Evolutionary conservation across 2,797 vertebrate species (phyloP), one percentile per base, ranked within the genome.

Genomic region (Stomatorhinus walkeri): DNA sequence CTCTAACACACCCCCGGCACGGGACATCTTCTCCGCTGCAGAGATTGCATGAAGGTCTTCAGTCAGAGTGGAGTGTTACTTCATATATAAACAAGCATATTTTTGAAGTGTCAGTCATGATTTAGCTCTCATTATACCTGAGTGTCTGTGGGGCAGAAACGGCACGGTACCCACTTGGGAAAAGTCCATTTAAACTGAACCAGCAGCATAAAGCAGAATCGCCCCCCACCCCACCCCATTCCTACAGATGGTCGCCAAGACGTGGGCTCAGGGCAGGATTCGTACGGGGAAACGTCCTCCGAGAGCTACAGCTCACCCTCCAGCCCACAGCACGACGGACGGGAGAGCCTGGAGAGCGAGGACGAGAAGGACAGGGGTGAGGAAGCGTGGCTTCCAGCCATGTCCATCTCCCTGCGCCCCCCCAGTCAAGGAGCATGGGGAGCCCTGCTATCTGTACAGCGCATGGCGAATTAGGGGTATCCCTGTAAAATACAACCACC

Each of bases 231-330:
- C 2, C 28, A 32, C 64, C 19, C 40, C 8, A 0, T 52, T n/a
- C 24, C 36, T 16, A 8, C 36, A 87, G 86, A 64, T 2, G 10
- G 36, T 61, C 56, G 7, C 16, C 85, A 94, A 94, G 95, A 95
- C 16, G 90, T 92, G 90, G 95, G 95, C 90, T 97, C 96, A 89
- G 96, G 96, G 91, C 96, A 94, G 10, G 97, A 98, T 89, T 96
- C 96, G 0, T 97, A 95, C 91, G 97, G 97, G 91, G 97, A 98
- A 92, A 98, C 97, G 0, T 99, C 98, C 8, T 98, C 98, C 56
- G 98, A 98, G 94, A 97, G 97, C 94, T 98, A 96, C 95, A 99
- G 98, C 94, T 98, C 97, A 90, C 97, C 98, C 19, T 97, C 97
- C 91, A 99, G 97, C 93, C 98, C 97, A 88, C 96, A 95, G 19